Conservation (phyloP, 35 echinoderm and acorn worm genomes). For the Patiria miniata region DNA sequence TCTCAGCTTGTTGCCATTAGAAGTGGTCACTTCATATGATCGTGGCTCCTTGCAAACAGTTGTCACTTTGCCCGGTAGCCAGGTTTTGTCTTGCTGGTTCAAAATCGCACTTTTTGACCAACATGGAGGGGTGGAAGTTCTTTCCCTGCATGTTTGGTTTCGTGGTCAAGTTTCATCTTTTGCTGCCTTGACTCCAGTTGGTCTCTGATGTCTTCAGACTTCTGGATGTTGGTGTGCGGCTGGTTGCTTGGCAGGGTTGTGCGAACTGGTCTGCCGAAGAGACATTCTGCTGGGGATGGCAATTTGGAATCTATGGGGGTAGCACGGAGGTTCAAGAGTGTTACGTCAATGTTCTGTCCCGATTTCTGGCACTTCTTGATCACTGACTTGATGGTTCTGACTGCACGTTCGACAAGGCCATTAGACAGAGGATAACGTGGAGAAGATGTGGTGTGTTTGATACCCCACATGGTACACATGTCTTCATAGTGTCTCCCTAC, state of each 20-base stretch:
- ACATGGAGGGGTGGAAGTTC: constrained; percentile 17
- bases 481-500: constrained; percentile 8
- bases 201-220: constrained; percentile 7
- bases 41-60: constrained; percentile 37
- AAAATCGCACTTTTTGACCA: constrained; percentile 27
- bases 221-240: background rate
- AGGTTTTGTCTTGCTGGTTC: background rate
- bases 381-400: constrained; percentile 45
- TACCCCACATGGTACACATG: constrained; percentile 43
- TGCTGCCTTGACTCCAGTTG: background rate
- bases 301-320: constrained; percentile 36
- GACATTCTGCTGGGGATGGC: constrained; percentile 49
- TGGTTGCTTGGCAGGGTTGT: constrained; percentile 37
- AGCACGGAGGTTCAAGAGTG: constrained; percentile 23
- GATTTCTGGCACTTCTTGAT: constrained; percentile 39
- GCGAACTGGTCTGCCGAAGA: constrained; percentile 43
- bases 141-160: constrained; percentile 26
- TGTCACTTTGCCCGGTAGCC: constrained; percentile 12
- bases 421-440: constrained; percentile 60
- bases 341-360: constrained; percentile 13
- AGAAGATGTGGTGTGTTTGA: constrained; percentile 43
- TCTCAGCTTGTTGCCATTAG: constrained; percentile 33
- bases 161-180: background rate
- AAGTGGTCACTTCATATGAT: constrained; percentile 44
- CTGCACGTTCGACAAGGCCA: constrained; percentile 46